These are phyloP conservation scores for Myotis yumanensis DNA, from an alignment of 2,113 vertebrate genomes.

Conservation along the genomic window DNA sequence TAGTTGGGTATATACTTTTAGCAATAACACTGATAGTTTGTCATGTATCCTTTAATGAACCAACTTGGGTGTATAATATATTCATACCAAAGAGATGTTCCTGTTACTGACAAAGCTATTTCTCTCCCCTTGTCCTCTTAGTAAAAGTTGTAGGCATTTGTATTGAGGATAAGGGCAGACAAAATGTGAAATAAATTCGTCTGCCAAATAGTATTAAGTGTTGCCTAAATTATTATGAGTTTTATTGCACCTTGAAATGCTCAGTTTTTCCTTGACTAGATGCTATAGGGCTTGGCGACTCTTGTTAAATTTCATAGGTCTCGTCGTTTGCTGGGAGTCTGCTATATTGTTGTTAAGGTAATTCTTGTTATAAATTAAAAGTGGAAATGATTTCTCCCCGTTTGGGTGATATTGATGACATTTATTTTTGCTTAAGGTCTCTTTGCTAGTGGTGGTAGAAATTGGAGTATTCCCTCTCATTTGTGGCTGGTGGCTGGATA, in stretches of 20 bases:
- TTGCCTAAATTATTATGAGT: neutral
- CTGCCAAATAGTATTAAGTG: neutral
- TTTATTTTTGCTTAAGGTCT: slow-evolving; percentile 87
- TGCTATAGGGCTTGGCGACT: slow-evolving; percentile 90
- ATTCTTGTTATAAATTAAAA: slow-evolving; percentile 49
- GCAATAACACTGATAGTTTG: slow-evolving; percentile 94
- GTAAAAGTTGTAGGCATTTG: neutral
- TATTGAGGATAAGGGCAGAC: neutral
- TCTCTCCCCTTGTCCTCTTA: neutral
- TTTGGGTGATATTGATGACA: neutral
- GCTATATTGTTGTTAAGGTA: slow-evolving; percentile 99
- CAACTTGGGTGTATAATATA: neutral
- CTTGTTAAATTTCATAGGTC: slow-evolving; percentile 95
- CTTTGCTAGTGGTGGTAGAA: slow-evolving; percentile 96
- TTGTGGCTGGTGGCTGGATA: slow-evolving; percentile 99
- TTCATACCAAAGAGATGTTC: neutral
- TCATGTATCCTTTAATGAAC: slow-evolving; percentile 93
- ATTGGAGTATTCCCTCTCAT: slow-evolving; percentile 98
- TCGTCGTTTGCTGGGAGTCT: slow-evolving; percentile 93
- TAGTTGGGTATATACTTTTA: slow-evolving; percentile 95
- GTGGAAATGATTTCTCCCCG: neutral
- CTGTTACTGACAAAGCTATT: neutral
- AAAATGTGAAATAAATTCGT: slow-evolving; percentile 16
- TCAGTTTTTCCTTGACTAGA: slow-evolving; percentile 84
- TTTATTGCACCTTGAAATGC: neutral